Percentiles rank a stretch among this genome's conserved stretches.
These are phyloP conservation scores for Perca schrenkii DNA, from an alignment of 2,113 vertebrate genomes.

Conservation along the genomic window DNA sequence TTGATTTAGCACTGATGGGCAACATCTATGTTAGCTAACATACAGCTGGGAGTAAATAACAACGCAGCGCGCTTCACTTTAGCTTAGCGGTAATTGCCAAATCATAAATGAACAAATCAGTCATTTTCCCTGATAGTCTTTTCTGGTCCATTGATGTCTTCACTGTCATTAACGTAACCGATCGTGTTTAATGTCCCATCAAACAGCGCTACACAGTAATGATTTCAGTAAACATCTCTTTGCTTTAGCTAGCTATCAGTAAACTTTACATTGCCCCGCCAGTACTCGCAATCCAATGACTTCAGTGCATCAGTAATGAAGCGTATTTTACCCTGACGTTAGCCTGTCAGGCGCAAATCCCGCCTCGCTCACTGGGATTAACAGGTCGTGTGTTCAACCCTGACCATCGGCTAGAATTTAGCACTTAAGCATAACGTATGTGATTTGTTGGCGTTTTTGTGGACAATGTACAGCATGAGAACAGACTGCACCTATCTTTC, in stretches of 20 bases:
- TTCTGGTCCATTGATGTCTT: not conserved
- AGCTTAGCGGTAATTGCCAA: conserved; percentile 25
- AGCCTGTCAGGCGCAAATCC: conserved; percentile 29
- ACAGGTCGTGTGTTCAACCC: not conserved
- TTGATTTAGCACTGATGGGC: not conserved
- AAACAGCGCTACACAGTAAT: not conserved
- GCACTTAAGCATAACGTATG: not conserved
- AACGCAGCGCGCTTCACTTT: conserved; percentile 13
- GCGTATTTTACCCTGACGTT: accelerated
- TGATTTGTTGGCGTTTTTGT: not conserved
- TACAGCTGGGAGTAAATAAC: conserved; percentile 20
- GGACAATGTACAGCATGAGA: no score
- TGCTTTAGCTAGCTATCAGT: not conserved
- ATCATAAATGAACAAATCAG: not conserved
- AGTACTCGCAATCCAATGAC: conserved; percentile 54
- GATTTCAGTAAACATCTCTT: not conserved
- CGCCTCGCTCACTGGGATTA: not conserved
- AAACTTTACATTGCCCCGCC: conserved; percentile 71
- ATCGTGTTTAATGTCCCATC: not conserved
- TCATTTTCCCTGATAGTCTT: not conserved
- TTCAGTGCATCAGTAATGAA: accelerated
- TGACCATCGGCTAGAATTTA: accelerated
- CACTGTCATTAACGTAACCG: not conserved
- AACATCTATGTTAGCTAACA: not conserved
- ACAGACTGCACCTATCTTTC: not conserved